Base-by-base conservation (phyloP, 2,113 vertebrate species). In the Rhagologus leucostigma region DNA sequence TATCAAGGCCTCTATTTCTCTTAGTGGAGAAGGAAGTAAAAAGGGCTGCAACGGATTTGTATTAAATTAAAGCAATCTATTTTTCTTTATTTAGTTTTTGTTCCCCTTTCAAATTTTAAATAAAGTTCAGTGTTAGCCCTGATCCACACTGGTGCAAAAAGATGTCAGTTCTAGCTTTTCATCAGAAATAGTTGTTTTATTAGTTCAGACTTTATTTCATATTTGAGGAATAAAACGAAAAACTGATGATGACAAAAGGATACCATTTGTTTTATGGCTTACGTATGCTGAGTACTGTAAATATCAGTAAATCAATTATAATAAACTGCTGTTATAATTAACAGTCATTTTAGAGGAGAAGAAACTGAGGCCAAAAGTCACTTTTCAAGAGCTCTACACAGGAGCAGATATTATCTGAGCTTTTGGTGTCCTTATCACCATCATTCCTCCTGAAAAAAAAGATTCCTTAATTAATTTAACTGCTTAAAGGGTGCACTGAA, bases 391-490 rank as follows among this genome's bases (percentile, higher is more conserved):
- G 2, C 11, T 59, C 7, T 15, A 41, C 16, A 52, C 1, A 30
- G 10, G 13, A 60, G 13, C 3, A 83, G 16, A 26, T 30, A 41
- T 1, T 2, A 75, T 10, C 21, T 67, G 23, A 20, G 29, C 8
- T 39, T 90, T 70, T 1, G 0, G 1, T 29, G 3, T 26, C 5
- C 27, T 77, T 32, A 47, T 42, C 16, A 46, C 2, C 0, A 1
- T 30, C 5, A 46, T 21, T 89, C 7, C 10, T 62, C 15, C 10
- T 37, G 27, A 26, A 73, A 39, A 37, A 69, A 76, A 33, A 17
- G 2, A 57, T 20, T 21, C 13, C 5, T 47, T 39, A 57, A 44
- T 47, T 70, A 11, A 11, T 63, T 82, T 30, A 2, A 44, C 35
- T 69, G 22, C 11, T 50, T 32, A 16, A 22, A 44, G 2, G 0